These are phyloP conservation scores for Lagopus muta DNA, from an alignment of 2,113 vertebrate genomes.

Conservation along the genomic window DNA sequence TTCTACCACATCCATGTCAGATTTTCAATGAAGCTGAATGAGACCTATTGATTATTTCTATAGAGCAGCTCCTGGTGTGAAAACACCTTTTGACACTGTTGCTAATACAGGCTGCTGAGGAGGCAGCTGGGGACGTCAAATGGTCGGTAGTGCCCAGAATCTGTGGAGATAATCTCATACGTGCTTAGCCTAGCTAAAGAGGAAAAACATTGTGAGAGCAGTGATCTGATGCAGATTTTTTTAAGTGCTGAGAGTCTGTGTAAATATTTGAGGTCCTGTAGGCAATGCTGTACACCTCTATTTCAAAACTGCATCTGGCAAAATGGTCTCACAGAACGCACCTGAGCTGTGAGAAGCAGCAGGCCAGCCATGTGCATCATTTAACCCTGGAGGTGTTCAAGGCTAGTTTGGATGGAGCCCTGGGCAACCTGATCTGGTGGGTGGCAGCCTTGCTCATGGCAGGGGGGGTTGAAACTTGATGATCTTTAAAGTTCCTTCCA, in stretches of 20 bases:
- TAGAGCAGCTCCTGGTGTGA: neutral
- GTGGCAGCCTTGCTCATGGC: no score
- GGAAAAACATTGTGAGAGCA: neutral
- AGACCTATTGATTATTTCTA: neutral
- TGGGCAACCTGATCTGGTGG: no score
- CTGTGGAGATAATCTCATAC: neutral
- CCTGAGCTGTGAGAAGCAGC: accelerated
- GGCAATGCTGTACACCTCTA: neutral
- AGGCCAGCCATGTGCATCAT: neutral
- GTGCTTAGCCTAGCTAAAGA: neutral
- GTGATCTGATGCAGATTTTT: neutral
- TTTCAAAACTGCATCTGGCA: neutral
- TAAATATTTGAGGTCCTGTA: neutral
- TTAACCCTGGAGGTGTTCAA: no score
- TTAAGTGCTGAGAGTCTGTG: neutral
- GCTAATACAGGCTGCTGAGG: neutral
- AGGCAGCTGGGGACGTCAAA: neutral
- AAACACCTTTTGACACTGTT: neutral
- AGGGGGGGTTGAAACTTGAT: no score
- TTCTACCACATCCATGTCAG: neutral
- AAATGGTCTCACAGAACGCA: neutral
- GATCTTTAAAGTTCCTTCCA: no score
- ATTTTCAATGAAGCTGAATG: neutral
- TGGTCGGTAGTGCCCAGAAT: neutral
- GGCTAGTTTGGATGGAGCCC: no score